Conservation (phyloP, 2,888 invertebrate genomes). For the Volucella inanis region DNA sequence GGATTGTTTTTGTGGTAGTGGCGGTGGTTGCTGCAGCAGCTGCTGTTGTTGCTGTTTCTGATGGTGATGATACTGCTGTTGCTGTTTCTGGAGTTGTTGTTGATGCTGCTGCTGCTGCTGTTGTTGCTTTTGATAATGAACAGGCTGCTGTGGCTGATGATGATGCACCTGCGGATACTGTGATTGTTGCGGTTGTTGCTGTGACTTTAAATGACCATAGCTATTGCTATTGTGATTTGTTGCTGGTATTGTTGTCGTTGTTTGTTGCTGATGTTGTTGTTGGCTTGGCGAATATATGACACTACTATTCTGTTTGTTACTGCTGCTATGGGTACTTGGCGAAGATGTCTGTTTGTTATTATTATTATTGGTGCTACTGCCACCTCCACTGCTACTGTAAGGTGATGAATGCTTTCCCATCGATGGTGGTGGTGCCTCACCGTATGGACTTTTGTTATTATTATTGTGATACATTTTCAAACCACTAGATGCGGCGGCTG, state of each 20-base stretch:
- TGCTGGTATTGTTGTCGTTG: slow-evolving; percentile 75
- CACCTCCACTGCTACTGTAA: slow-evolving; percentile 45
- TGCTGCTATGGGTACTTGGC: slow-evolving; percentile 69
- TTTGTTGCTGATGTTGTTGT: slow-evolving; percentile 75
- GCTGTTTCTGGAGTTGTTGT: slow-evolving; percentile 66
- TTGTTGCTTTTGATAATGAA: slow-evolving; percentile 72
- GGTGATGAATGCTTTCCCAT: slow-evolving; percentile 58
- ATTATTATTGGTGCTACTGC: slow-evolving; percentile 63
- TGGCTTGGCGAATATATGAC: slow-evolving; percentile 74
- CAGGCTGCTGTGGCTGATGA: slow-evolving; percentile 65
- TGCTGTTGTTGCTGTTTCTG: slow-evolving; percentile 65
- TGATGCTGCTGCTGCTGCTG: slow-evolving; percentile 70
- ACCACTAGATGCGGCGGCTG: slow-evolving; percentile 34
- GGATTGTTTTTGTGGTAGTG: too few relatives aligned
- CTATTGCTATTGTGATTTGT: slow-evolving; percentile 71
- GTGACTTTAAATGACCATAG: slow-evolving; percentile 66
- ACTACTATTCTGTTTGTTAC: slow-evolving; percentile 75
- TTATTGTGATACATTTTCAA: slow-evolving; percentile 69
- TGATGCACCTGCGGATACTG: slow-evolving; percentile 60
- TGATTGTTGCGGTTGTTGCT: slow-evolving; percentile 61
- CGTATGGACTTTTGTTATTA: slow-evolving; percentile 66
- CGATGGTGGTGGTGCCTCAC: slow-evolving; percentile 28
- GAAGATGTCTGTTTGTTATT: slow-evolving; percentile 66
- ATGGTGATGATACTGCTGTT: slow-evolving; percentile 67
- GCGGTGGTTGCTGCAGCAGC: too few relatives aligned